These are phyloP conservation scores for Epicampocera succincta DNA, from an alignment of 2,888 invertebrate genomes.

Conservation along the genomic window DNA sequence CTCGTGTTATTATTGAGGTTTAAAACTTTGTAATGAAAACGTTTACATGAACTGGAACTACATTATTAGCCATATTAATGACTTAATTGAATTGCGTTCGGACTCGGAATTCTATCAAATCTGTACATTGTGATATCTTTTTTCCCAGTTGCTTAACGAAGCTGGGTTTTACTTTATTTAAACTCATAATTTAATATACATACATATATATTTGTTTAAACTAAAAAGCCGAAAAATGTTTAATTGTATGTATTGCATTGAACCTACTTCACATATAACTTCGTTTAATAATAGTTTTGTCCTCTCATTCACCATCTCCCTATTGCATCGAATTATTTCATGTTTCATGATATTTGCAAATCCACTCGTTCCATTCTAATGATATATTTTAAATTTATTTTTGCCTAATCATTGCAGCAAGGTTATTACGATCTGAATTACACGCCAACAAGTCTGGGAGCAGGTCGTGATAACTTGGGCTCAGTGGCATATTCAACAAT, in stretches of 20 bases:
- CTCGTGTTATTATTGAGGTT: slow-evolving; percentile 4
- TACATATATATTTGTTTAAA: no score
- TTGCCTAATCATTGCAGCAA: slow-evolving; percentile 73
- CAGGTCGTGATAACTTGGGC: slow-evolving; percentile 85
- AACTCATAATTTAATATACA: no score
- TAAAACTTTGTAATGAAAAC: no score
- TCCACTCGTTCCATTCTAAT: no score
- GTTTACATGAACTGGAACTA: no score
- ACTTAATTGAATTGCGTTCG: no score
- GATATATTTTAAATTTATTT: background rate
- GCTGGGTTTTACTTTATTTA: no score
- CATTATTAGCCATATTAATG: no score
- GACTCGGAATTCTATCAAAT: no score
- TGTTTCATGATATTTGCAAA: no score
- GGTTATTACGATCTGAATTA: slow-evolving; percentile 88
- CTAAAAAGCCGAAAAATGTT: slow-evolving; percentile 1
- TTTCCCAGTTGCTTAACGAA: no score
- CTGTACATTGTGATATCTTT: no score
- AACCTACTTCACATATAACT: slow-evolving; percentile 64
- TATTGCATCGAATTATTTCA: slow-evolving; percentile 46
- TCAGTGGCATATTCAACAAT: slow-evolving; percentile 87
- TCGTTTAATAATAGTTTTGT: slow-evolving; percentile 49
- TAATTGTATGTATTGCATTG: slow-evolving; percentile 59
- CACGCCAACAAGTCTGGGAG: slow-evolving; percentile 87
- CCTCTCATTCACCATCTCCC: slow-evolving; percentile 49